Evolutionary conservation across 2,113 vertebrate species (phyloP), one percentile per base, ranked within the genome.

Genomic region (Oceanodroma tethys): DNA sequence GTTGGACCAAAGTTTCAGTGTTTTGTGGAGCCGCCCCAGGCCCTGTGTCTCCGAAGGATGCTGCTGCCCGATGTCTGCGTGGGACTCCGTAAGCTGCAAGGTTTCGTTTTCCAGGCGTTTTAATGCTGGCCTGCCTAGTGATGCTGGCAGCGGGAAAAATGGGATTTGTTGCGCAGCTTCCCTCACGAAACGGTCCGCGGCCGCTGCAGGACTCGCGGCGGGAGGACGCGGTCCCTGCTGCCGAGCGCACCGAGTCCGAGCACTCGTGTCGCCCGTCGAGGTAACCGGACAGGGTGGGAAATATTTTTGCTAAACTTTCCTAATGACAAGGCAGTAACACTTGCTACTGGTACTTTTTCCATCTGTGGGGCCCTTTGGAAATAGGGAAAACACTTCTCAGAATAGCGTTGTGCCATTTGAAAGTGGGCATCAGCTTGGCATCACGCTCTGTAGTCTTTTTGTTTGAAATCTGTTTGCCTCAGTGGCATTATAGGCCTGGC

Each of bases 401-500:
- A 25, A 26, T 18, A 34, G 62, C 7, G 18, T 19, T 18, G n/a
- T 30, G 53, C 42, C 27, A 5, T 45, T 58, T 5, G 32, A 25
- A 58, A 60, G 29, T 5, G 30, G 27, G 53, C 36, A 22, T 27
- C 32, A n/a, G 40, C 43, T 52, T 25, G 40, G 7, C 17, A 8
- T 62, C 19, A 42, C 25, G n/a, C 16, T 52, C 38, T n/a, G 53
- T 13, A 8, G 19, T 30, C 9, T 29, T 53, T 36, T 30, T 29
- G 34, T 7, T 36, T 34, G 42, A 11, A 32, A 15, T 22, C 70
- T 16, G 17, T 29, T 53, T 11, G 50, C 32, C n/a, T 21, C 20
- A 1, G 20, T 7, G 36, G 74, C 13, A 1, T 18, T 19, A 4
- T 1, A 6, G 42, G 42, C 20, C 4, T 1, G 29, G 50, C 68